phyloP scores from a whole-genome alignment of 2,888 invertebrate species.

The Nephrotoma appendiculata region DNA sequence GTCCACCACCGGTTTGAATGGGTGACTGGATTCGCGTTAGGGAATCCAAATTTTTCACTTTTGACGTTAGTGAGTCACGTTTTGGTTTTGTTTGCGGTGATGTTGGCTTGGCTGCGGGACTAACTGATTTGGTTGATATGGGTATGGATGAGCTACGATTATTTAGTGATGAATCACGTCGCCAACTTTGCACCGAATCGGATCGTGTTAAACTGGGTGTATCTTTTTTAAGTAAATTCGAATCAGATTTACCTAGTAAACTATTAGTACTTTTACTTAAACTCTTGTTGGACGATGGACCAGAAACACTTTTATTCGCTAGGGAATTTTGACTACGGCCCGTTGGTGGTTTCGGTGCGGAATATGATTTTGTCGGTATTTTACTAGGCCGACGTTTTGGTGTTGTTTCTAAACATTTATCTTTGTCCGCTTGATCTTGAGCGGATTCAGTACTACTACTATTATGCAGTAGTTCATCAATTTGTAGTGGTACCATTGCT shows the following conservation, averaged over 20 bases:
- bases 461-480: conserved; percentile 34
- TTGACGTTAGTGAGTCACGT: conserved; percentile 37
- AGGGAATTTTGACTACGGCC: conserved; percentile 21
- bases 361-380: conserved; percentile 47
- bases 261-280: conserved; percentile 31
- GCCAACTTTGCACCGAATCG: conserved; percentile 38
- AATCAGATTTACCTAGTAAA: conserved; percentile 21
- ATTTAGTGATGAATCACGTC: conserved; percentile 20
- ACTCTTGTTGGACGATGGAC: conserved; percentile 24
- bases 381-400: conserved; percentile 43
- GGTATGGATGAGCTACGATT: conserved; percentile 11
- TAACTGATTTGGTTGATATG: background rate
- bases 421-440: conserved; percentile 39
- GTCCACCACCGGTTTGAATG: background rate
- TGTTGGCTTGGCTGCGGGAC: conserved; percentile 19
- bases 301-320: conserved; percentile 10
- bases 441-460: conserved; percentile 51
- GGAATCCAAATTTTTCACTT: conserved; percentile 37
- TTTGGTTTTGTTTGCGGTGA: conserved; percentile 31
- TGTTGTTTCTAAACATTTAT: conserved; percentile 12
- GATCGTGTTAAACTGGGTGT: conserved; percentile 31
- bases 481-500: conserved; percentile 39
- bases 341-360: conserved; percentile 46
- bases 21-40: conserved; percentile 28
- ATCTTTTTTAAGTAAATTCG: conserved; percentile 11